Percentiles rank a stretch among this genome's conserved stretches.
Evolutionary conservation across 2,888 invertebrate genomes (phyloP).

Genomic region (Mamestra brassicae): DNA sequence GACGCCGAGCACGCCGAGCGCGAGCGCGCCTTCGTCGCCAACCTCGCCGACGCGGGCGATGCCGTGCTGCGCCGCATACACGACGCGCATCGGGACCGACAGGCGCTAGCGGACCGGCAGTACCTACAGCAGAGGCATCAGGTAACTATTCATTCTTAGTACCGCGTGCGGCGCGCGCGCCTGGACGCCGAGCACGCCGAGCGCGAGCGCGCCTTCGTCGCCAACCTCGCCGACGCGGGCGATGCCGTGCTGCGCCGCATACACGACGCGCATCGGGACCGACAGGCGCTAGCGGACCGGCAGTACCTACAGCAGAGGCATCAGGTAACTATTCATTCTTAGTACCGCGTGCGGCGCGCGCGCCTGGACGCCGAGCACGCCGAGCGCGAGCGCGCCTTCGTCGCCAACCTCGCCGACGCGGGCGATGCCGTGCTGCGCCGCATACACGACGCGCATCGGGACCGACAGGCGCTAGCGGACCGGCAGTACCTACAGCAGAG

Average conservation of each 20-base stretch:
- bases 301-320: constrained; percentile 99
- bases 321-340: constrained; percentile 92
- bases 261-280: constrained; percentile 97
- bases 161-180: constrained; percentile 95
- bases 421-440: constrained; percentile 96
- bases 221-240: constrained; percentile 96
- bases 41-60: constrained; percentile 97
- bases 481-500: constrained; percentile 98
- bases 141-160: too few species aligned
- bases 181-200: constrained; percentile 98
- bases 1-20: constrained; percentile 97
- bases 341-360: constrained; percentile 95
- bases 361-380: constrained; percentile 97
- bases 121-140: constrained; percentile 98
- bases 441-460: constrained; percentile 96
- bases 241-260: constrained; percentile 96
- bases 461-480: constrained; percentile 98
- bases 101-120: constrained; percentile 98
- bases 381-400: constrained; percentile 96
- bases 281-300: constrained; percentile 97
- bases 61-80: constrained; percentile 95
- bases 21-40: constrained; percentile 96
- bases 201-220: constrained; percentile 96
- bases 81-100: constrained; percentile 97
- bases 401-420: constrained; percentile 96